Percentiles rank a stretch among this genome's conserved stretches.
phyloP scores from a whole-genome alignment of 2,113 vertebrate genomes.

The Gymnogyps californianus region DNA sequence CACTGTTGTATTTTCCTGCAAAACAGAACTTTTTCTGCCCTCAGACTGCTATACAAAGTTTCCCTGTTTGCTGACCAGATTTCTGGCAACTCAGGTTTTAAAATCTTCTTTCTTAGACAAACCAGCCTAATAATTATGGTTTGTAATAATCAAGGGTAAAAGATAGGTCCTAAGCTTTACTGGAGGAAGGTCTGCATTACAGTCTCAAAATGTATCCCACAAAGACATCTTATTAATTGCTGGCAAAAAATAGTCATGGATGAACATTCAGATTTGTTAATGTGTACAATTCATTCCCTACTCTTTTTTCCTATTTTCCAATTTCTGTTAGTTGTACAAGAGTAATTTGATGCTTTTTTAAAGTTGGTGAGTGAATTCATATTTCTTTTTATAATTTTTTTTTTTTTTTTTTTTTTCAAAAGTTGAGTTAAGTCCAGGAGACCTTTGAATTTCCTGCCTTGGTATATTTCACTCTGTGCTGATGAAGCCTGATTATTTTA shows the following conservation, averaged over 20 bases:
- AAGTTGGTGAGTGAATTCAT: neutral
- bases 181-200: neutral
- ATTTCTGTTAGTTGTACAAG: neutral
- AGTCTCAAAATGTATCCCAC: neutral
- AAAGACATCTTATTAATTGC: neutral
- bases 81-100: neutral
- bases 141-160: neutral
- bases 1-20: neutral
- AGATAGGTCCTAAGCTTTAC: neutral
- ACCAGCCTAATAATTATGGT: neutral
- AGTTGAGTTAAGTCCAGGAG: neutral
- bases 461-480: neutral
- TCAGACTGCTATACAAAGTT: neutral
- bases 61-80: neutral
- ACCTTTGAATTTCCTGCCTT: neutral
- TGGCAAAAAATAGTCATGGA: neutral
- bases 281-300: neutral
- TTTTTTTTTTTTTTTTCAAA: neutral
- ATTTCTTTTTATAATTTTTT: neutral
- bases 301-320: neutral
- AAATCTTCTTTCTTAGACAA: neutral
- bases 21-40: neutral
- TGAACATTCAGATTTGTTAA: neutral
- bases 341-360: neutral
- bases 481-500: neutral